A percentile compares a stretch with the other conserved stretches of the same genome.
Conservation (phyloP, 2,113 vertebrate genomes). For the Prolemur simus region DNA sequence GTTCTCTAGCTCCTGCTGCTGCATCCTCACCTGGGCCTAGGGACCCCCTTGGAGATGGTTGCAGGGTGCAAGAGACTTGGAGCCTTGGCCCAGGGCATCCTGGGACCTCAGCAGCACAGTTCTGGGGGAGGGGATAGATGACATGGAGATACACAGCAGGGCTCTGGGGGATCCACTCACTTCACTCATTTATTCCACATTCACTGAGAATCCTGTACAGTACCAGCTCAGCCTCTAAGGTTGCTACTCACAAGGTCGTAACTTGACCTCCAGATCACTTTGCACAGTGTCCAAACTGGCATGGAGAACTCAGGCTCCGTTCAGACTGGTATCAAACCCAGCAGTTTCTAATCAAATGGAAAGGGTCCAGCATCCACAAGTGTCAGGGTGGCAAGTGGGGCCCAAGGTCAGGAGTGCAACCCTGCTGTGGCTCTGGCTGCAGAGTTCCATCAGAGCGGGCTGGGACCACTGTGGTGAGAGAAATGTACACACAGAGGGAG, state of each 20-base stretch:
- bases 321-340: neutral
- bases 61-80: neutral
- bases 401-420: neutral
- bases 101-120: neutral
- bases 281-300: neutral
- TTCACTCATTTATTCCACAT: neutral
- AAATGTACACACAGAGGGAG: neutral
- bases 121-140: neutral
- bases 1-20: neutral
- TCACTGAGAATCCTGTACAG: neutral
- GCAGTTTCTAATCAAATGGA: neutral
- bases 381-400: neutral
- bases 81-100: neutral
- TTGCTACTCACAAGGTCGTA: neutral
- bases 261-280: neutral
- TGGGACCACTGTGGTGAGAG: neutral
- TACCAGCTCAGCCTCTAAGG: neutral
- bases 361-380: neutral
- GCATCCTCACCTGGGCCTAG: neutral
- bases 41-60: neutral
- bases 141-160: neutral
- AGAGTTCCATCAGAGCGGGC: neutral
- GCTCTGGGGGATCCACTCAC: no score
- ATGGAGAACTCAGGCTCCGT: neutral
- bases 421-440: no score